phyloP scores from a whole-genome alignment of 2,888 invertebrate species.

The Odontocolon sp. region DNA sequence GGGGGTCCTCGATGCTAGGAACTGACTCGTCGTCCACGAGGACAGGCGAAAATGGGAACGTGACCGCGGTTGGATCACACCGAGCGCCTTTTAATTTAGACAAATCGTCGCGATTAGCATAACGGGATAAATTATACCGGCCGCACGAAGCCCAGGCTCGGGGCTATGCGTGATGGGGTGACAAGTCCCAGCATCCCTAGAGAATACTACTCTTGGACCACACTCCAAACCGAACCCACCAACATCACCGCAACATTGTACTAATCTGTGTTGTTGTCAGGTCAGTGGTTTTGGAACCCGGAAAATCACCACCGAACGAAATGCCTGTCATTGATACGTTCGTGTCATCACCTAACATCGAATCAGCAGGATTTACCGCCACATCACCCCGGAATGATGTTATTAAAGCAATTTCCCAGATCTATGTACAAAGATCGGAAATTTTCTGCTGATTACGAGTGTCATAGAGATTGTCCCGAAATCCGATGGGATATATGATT shows the following conservation, averaged over 20 bases:
- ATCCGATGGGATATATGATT: no score
- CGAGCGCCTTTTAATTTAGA: slow-evolving; percentile 80
- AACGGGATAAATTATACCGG: slow-evolving; percentile 80
- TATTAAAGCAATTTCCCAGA: no score
- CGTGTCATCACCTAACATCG: no score
- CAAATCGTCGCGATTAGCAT: slow-evolving; percentile 81
- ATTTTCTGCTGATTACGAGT: no score
- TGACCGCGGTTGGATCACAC: slow-evolving; percentile 67
- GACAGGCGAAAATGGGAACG: slow-evolving; percentile 65
- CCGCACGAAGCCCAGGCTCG: slow-evolving; percentile 72
- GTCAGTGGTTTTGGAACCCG: background rate
- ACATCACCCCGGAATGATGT: no score
- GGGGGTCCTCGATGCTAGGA: background rate
- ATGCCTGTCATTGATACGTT: no score
- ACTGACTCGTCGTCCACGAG: slow-evolving; percentile 26
- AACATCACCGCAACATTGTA: background rate
- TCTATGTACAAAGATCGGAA: no score
- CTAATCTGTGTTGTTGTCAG: slow-evolving; percentile 9
- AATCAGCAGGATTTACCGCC: no score
- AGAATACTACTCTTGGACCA: slow-evolving; percentile 27
- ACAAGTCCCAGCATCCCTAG: slow-evolving; percentile 31
- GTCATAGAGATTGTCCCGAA: no score
- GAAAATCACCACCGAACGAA: background rate
- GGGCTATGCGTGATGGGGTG: slow-evolving; percentile 35
- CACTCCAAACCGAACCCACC: background rate